A percentile compares a stretch with the other conserved stretches of the same genome.
phyloP scores from a whole-genome alignment of 2,113 vertebrate species.

The human (Homo sapiens) region GRCh38 chr9:118329501-118330000 shows the following conservation, averaged over 20 bases:
- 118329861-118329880: not conserved
- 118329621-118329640: not conserved
- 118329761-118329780: not conserved
- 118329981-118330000: not conserved
- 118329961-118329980: not conserved
- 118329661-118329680: not conserved
- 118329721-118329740: not conserved
- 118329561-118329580: not conserved
- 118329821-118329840: not conserved
- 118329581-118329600: not conserved
- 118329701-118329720: not conserved
- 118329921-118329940: not conserved
- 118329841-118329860: not conserved
- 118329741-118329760: not conserved
- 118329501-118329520: not conserved
- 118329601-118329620: not conserved
- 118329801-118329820: not conserved
- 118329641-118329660: not conserved
- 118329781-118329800: not conserved
- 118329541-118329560: not conserved
- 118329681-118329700: not conserved
- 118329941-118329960: not conserved
- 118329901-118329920: not conserved
- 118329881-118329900: not conserved
- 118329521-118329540: not conserved